Evolutionary conservation across 2,888 invertebrate genomes (phyloP).

Genomic region (Spisula solida): DNA sequence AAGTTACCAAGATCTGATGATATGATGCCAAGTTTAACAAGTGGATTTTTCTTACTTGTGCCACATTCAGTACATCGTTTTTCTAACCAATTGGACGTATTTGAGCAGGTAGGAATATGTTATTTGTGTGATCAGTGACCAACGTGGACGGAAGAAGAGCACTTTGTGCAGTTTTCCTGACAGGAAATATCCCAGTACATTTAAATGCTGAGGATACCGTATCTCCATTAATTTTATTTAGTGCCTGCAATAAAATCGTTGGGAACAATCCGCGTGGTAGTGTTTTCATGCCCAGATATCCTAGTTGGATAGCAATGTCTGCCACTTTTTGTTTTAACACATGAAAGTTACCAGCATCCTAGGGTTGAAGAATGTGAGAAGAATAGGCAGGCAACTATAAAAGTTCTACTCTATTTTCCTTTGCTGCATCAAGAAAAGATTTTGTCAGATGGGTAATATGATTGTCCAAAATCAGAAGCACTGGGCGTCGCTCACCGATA

Average conservation of each 20-base stretch:
- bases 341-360: constrained; percentile 11
- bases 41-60: too few relatives aligned
- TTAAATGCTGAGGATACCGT: constrained; percentile 25
- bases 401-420: too few relatives aligned
- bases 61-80: neutral
- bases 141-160: too few relatives aligned
- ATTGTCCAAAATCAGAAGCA: too few relatives aligned
- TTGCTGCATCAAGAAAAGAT: too few relatives aligned
- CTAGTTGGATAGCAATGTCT: constrained; percentile 21
- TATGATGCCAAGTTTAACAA: too few relatives aligned
- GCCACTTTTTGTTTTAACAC: constrained; percentile 19
- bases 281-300: constrained; percentile 20
- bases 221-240: constrained; percentile 17
- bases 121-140: too few relatives aligned
- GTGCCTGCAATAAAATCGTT: neutral
- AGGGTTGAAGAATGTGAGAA: neutral
- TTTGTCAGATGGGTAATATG: too few relatives aligned
- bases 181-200: constrained; percentile 8
- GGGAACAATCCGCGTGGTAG: constrained; percentile 15
- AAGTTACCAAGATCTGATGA: too few relatives aligned
- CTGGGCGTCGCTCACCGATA: too few relatives aligned
- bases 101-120: too few relatives aligned
- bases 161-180: neutral
- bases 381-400: neutral
- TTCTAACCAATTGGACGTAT: neutral